These are phyloP conservation scores for Cyclina sinensis DNA, from an alignment of 1,140 invertebrate species.

Conservation along the genomic window DNA sequence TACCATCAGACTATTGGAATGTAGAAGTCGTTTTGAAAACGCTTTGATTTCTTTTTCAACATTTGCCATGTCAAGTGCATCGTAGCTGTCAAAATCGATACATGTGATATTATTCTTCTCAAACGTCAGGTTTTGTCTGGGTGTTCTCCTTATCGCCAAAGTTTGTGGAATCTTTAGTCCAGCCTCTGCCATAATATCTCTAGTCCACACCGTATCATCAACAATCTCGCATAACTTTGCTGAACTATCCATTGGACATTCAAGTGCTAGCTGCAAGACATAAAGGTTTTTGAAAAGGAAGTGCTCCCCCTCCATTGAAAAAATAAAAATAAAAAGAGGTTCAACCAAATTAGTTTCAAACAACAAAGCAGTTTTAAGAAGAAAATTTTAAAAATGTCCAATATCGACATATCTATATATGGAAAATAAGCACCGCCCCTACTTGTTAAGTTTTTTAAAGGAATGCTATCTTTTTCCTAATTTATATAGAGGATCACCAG, in stretches of 20 bases:
- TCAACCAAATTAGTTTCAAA: too few relatives aligned
- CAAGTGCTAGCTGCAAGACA: conserved; percentile 48
- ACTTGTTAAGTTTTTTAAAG: too few relatives aligned
- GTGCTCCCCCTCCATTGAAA: too few relatives aligned
- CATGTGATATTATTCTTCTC: neutral
- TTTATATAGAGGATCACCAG: too few relatives aligned
- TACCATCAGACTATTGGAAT: neutral
- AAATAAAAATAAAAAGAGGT: too few relatives aligned
- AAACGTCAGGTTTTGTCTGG: neutral
- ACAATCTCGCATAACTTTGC: conserved; percentile 63
- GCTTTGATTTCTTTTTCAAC: neutral
- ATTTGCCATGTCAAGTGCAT: neutral
- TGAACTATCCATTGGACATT: conserved; percentile 74
- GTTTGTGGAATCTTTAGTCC: conserved; percentile 70
- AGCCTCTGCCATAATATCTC: conserved; percentile 66
- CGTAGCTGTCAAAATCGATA: neutral
- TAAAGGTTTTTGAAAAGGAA: too few relatives aligned
- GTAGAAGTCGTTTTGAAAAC: neutral
- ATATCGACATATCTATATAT: too few relatives aligned
- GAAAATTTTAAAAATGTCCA: too few relatives aligned
- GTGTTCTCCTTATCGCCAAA: conserved; percentile 65
- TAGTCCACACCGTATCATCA: conserved; percentile 75
- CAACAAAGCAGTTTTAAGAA: too few relatives aligned
- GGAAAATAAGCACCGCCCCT: too few relatives aligned
- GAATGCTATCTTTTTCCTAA: too few relatives aligned